phyloP scores from a whole-genome alignment of 2,113 vertebrate species.

The Platichthys stellatus region DNA sequence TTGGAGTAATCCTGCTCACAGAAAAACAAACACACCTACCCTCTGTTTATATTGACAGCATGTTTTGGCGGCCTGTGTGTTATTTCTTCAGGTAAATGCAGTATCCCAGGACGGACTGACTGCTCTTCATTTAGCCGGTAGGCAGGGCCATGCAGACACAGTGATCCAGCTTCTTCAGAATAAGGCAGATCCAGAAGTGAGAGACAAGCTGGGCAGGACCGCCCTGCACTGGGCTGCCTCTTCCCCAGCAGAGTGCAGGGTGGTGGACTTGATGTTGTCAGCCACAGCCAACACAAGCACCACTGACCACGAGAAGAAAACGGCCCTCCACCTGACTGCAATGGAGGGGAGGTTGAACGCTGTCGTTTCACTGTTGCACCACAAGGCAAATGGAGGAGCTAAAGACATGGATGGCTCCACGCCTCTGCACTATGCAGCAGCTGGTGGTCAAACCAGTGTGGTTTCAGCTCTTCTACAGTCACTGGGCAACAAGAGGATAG shows the following conservation, averaged over 20 bases:
- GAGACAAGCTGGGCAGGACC: slow-evolving; percentile 77
- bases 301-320: slow-evolving; percentile 83
- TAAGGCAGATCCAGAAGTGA: slow-evolving; percentile 71
- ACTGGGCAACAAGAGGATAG: slow-evolving; percentile 75
- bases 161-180: slow-evolving; percentile 73
- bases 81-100: slow-evolving; percentile 69
- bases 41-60: not conserved
- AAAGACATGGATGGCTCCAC: slow-evolving; percentile 86
- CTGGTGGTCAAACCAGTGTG: slow-evolving; percentile 64
- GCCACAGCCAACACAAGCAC: slow-evolving; percentile 72
- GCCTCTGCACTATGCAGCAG: slow-evolving; percentile 78
- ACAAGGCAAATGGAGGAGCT: slow-evolving; percentile 71
- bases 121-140: slow-evolving; percentile 79
- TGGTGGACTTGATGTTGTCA: slow-evolving; percentile 77
- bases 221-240: slow-evolving; percentile 81
- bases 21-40: not conserved
- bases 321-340: slow-evolving; percentile 81
- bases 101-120: slow-evolving; percentile 71
- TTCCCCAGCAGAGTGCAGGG: slow-evolving; percentile 49
- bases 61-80: not conserved
- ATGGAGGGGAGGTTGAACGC: slow-evolving; percentile 61
- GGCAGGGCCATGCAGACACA: slow-evolving; percentile 66
- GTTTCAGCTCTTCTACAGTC: slow-evolving; percentile 65
- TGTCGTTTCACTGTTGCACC: slow-evolving; percentile 65
- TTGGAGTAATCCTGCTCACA: no score